Conservation (phyloP, 2,888 invertebrate species). For the Phania funesta region DNA sequence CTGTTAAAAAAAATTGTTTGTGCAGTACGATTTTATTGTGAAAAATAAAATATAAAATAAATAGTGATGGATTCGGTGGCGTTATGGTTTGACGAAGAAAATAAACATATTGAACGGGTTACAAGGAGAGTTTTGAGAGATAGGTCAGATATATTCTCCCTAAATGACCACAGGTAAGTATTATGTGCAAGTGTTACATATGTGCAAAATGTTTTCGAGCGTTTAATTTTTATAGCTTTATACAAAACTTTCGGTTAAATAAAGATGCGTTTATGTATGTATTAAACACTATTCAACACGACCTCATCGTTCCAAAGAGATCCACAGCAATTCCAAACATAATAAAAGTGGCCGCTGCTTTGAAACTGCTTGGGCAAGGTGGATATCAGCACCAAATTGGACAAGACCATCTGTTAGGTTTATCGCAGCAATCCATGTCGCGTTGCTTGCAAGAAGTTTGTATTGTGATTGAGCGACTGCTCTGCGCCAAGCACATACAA, state of each 20-base stretch:
- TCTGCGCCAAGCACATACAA: conserved; percentile 3
- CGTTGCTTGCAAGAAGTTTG: no score
- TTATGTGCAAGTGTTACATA: no score
- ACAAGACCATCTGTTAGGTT: no score
- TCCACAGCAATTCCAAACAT: neutral
- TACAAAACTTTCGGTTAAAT: neutral
- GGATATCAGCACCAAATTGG: no score
- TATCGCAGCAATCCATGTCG: no score
- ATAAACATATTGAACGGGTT: neutral
- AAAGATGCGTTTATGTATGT: conserved; percentile 3
- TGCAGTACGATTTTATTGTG: neutral
- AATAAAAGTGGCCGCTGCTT: neutral
- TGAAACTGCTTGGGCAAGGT: no score
- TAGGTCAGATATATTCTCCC: neutral
- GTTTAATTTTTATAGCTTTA: neutral
- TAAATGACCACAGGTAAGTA: conserved; percentile 16
- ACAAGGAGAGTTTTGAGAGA: conserved; percentile 13
- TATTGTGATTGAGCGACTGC: conserved; percentile 4
- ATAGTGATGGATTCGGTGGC: neutral
- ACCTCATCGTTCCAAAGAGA: neutral
- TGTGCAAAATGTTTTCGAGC: neutral
- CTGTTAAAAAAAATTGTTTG: conserved; percentile 10
- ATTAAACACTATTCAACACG: neutral
- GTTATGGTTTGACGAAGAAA: conserved; percentile 3
- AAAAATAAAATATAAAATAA: neutral